These are phyloP conservation scores for Steinernema hermaphroditum DNA, from an alignment of 2,888 invertebrate species.

Conservation along the genomic window DNA sequence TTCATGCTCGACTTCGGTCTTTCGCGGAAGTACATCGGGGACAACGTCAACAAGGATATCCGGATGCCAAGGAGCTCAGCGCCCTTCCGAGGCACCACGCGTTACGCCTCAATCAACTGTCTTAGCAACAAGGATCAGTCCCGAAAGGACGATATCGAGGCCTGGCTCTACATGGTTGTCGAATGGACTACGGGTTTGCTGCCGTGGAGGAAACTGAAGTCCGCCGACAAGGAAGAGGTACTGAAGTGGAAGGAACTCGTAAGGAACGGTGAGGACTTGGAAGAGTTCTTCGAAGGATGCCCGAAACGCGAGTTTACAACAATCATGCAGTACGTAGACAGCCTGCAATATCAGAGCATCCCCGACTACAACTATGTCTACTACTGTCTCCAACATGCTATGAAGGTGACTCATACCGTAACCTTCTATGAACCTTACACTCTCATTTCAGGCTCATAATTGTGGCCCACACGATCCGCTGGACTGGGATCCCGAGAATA, in stretches of 20 bases:
- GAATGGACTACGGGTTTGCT: constrained; percentile 56
- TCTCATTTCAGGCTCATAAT: neutral
- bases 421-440: neutral
- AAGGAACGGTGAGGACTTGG: constrained; percentile 38
- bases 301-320: constrained; percentile 36
- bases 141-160: constrained; percentile 60
- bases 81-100: constrained; percentile 58
- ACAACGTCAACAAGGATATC: constrained; percentile 43
- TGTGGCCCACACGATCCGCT: constrained; percentile 47
- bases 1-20: constrained; percentile 60
- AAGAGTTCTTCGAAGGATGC: constrained; percentile 42
- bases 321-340: constrained; percentile 50
- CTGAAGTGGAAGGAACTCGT: constrained; percentile 49
- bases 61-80: constrained; percentile 49
- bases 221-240: constrained; percentile 49
- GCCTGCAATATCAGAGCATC: constrained; percentile 48
- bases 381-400: constrained; percentile 47
- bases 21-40: constrained; percentile 48
- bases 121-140: constrained; percentile 51
- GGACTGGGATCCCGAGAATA: constrained; percentile 50
- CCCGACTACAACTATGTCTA: constrained; percentile 58
- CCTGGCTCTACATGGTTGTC: constrained; percentile 59
- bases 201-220: constrained; percentile 52
- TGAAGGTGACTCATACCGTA: constrained; percentile 42
- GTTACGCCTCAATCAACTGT: constrained; percentile 55